Percentiles rank a stretch among this genome's conserved stretches.
These are phyloP conservation scores for Hydropsyche betteni DNA, from an alignment of 2,888 invertebrate genomes.

Conservation along the genomic window DNA sequence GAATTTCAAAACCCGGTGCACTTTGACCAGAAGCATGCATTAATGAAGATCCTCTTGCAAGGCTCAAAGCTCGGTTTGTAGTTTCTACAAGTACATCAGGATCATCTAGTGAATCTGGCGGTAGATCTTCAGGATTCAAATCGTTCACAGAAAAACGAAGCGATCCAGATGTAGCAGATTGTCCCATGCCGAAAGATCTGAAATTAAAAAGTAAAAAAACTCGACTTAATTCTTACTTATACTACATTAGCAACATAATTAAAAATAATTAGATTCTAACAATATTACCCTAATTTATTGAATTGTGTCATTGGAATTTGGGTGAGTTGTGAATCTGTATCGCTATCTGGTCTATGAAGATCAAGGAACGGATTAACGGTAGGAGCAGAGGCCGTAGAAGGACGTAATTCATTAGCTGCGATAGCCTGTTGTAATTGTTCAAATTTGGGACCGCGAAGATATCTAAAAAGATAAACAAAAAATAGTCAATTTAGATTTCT, in stretches of 20 bases:
- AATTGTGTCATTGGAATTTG: slow-evolving; percentile 60
- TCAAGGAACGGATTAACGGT: slow-evolving; percentile 69
- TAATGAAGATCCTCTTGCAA: slow-evolving; percentile 54
- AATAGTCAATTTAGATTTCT: not conserved
- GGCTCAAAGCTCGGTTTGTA: slow-evolving; percentile 52
- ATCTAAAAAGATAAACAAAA: slow-evolving; percentile 58
- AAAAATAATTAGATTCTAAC: slow-evolving; percentile 18
- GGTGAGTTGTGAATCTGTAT: slow-evolving; percentile 53
- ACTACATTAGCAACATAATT: not conserved
- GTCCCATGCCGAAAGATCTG: slow-evolving; percentile 50
- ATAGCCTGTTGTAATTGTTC: slow-evolving; percentile 89
- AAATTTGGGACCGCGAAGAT: slow-evolving; percentile 88
- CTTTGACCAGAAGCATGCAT: slow-evolving; percentile 42
- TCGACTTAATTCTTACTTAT: not conserved
- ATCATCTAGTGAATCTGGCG: slow-evolving; percentile 47
- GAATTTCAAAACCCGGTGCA: slow-evolving; percentile 61
- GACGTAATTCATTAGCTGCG: slow-evolving; percentile 79
- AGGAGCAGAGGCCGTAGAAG: slow-evolving; percentile 66
- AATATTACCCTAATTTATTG: slow-evolving; percentile 50
- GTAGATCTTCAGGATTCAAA: slow-evolving; percentile 45
- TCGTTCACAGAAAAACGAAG: slow-evolving; percentile 48
- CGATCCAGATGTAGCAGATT: slow-evolving; percentile 46
- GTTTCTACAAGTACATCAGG: slow-evolving; percentile 51
- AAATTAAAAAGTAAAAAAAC: not conserved
- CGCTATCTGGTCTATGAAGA: slow-evolving; percentile 63